Evolutionary conservation across 2,888 invertebrate species (phyloP), one percentile per base, ranked within the genome.

Genomic region (Monopis laevigella): DNA sequence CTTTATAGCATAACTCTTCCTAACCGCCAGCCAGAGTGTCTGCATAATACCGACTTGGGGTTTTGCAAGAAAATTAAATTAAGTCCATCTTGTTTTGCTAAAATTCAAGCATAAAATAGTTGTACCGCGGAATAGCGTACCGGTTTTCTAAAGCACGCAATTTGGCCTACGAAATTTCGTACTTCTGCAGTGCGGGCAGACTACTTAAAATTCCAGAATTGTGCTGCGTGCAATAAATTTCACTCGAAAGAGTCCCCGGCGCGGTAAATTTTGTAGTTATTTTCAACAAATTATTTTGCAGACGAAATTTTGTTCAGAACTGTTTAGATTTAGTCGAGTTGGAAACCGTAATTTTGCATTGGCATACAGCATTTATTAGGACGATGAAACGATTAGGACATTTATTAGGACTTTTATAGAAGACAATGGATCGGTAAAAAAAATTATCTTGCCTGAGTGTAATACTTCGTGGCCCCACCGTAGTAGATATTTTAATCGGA

Each of bases 141-240:
- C 29, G 29, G n/a, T 16, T 32, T 18, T 16, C 17, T 11, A 17
- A 34, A 34, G 18, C 18, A 34, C 34, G 34, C 34, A 34, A 34
- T 34, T 34, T 34, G 17, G 34, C 18, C 17, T 34, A 34, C 40
- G 46, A 43, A 50, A 51, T 27, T 43, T 42, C 43, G 45, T 29
- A 44, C 52, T n/a, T 51, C 62, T 62, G 63, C 66, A 66, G 46
- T 66, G 65, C 65, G 59, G 63, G 51, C 44, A 47, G 44, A 46
- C 68, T 70, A 60, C 51, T 73, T 73, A 62, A 70, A 69, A 74
- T 73, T 73, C 74, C 59, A 56, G 59, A 60, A 66, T 65, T 59
- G 69, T 57, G 54, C 66, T 65, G 55, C 64, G 65, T 63, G 62
- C 72, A 64, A 70, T 72, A 72, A 73, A 74, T 73, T 71, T 54